Conservation (phyloP, 1,140 invertebrate species). For the Dysdera silvatica region DNA sequence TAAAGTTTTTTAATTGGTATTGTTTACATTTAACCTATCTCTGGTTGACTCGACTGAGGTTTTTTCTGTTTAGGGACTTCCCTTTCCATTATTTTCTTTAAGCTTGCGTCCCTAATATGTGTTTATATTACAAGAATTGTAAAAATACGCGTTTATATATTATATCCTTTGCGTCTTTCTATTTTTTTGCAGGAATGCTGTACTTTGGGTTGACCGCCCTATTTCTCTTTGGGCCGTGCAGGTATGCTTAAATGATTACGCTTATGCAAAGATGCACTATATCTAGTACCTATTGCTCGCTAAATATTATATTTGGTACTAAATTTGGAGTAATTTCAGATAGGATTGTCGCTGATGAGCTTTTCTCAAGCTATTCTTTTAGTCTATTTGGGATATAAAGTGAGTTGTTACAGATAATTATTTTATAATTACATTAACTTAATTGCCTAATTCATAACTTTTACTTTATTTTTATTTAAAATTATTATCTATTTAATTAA, state of each 20-base stretch:
- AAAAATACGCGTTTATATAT: conserved; percentile 11
- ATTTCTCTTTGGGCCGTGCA: conserved; percentile 80
- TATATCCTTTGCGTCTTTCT: conserved; percentile 2
- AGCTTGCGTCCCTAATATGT: conserved; percentile 10
- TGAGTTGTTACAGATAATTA: too few species aligned
- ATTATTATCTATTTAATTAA: conserved; percentile 5
- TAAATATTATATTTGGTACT: conserved; percentile 2
- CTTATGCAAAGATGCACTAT: neutral
- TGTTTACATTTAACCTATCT: neutral
- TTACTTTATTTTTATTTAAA: neutral
- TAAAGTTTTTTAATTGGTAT: neutral
- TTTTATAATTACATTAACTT: neutral
- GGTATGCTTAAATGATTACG: conserved; percentile 38
- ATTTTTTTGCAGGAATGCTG: conserved; percentile 56
- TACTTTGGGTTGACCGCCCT: conserved; percentile 83
- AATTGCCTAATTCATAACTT: neutral
- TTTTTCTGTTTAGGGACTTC: neutral
- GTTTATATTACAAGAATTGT: neutral
- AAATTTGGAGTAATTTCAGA: conserved; percentile 21
- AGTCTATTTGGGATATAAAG: conserved; percentile 95
- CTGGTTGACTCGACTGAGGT: neutral
- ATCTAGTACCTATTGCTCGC: neutral
- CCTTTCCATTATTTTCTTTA: conserved; percentile 7
- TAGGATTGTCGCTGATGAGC: conserved; percentile 81
- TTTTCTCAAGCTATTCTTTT: conserved; percentile 85